Percentiles rank a stretch among this genome's conserved stretches.
phyloP scores from a whole-genome alignment of 1,140 invertebrate species.

The Chironomus tepperi region DNA sequence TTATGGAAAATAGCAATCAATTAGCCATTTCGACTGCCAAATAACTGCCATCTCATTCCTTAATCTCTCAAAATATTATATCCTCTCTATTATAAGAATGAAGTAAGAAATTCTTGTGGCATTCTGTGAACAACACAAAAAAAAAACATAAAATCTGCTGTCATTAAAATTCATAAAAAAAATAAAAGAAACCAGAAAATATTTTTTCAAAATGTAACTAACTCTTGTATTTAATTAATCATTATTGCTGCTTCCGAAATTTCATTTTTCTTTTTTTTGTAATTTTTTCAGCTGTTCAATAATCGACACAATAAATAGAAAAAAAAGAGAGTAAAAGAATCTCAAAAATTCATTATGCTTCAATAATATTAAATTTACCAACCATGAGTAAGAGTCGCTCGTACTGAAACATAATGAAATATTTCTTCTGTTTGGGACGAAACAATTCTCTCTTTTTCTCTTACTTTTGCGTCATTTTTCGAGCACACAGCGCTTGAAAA shows the following conservation, averaged over 20 bases:
- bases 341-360: not conserved
- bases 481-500: not conserved
- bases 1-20: too few species aligned
- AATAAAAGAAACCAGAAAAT: too few species aligned
- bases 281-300: constrained; percentile 3
- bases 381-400: not conserved
- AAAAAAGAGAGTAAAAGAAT: not conserved
- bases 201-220: too few species aligned
- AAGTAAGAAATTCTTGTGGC: too few species aligned
- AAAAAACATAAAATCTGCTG: too few species aligned
- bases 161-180: too few species aligned
- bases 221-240: not conserved
- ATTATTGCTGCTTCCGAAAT: not conserved
- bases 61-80: too few species aligned
- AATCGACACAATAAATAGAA: not conserved
- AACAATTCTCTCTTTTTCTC: not conserved
- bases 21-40: too few species aligned
- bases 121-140: too few species aligned
- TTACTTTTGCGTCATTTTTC: constrained; percentile 4
- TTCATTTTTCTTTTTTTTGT: not conserved
- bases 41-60: too few species aligned
- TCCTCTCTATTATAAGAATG: too few species aligned
- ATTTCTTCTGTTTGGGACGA: constrained; percentile 11
- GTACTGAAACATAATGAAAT: not conserved
- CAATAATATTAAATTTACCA: constrained; percentile 10